A percentile compares a stretch with the other conserved stretches of the same genome.
Evolutionary conservation across 1,140 invertebrate species (phyloP).

Genomic region (Zelostemma sp.): DNA sequence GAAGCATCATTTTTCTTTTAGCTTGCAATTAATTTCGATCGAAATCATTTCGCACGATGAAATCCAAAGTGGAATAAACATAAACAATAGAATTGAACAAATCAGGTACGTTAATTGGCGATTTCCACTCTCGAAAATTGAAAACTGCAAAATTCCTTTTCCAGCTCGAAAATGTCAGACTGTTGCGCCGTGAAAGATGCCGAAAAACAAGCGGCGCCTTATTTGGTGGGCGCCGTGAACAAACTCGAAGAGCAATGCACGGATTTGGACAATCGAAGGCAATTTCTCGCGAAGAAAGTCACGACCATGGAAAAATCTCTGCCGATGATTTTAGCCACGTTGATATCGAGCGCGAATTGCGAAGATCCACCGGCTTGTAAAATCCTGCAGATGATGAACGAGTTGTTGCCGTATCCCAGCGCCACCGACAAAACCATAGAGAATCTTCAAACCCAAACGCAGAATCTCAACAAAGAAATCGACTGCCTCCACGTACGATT

Average conservation of each 20-base stretch:
- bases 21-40: too few relatives aligned
- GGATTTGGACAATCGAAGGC: constrained; percentile 48
- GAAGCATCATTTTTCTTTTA: too few relatives aligned
- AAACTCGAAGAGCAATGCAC: constrained; percentile 52
- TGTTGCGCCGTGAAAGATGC: too few relatives aligned
- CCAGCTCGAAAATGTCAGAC: too few relatives aligned
- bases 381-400: constrained; percentile 54
- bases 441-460: constrained; percentile 34
- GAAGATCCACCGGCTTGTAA: constrained; percentile 47
- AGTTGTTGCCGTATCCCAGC: constrained; percentile 47
- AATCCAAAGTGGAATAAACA: too few relatives aligned
- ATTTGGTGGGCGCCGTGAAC: constrained; percentile 30
- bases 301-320: constrained; percentile 60
- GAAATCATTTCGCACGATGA: too few relatives aligned
- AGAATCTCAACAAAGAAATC: constrained; percentile 51
- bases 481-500: constrained; percentile 63
- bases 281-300: constrained; percentile 52
- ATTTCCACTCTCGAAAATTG: too few relatives aligned
- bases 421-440: constrained; percentile 52
- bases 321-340: constrained; percentile 57
- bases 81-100: too few relatives aligned
- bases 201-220: neutral
- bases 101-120: too few relatives aligned
- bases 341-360: constrained; percentile 24
- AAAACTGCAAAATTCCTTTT: too few relatives aligned